Evolutionary conservation across 2,113 vertebrate species (phyloP).

Genomic region (Lamprotornis superbus): DNA sequence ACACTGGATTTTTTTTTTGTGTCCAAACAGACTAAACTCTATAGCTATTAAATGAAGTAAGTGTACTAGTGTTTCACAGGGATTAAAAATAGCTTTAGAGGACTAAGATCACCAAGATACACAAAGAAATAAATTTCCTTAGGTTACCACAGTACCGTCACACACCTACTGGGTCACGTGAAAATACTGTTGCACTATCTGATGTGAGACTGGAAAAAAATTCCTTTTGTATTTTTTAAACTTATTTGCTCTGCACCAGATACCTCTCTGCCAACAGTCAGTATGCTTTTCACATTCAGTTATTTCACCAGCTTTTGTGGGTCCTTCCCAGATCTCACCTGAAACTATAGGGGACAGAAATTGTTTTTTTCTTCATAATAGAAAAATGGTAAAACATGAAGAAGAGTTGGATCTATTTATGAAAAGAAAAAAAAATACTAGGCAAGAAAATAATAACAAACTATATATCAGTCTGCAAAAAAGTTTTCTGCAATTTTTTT

Average conservation of each 20-base stretch:
- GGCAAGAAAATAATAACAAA: neutral
- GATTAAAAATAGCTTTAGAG: neutral
- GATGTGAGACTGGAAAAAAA: neutral
- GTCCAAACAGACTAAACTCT: neutral
- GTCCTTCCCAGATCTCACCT: neutral
- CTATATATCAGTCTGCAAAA: neutral
- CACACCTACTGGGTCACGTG: neutral
- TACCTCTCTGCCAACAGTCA: neutral
- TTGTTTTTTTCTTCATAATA: neutral
- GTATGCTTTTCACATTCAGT: neutral
- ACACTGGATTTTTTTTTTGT: neutral
- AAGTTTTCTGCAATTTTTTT: neutral
- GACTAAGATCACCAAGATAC: neutral
- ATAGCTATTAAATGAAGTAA: neutral
- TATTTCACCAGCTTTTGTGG: neutral
- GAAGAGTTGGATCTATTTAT: neutral
- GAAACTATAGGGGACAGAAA: neutral
- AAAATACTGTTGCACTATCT: neutral
- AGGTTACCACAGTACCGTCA: neutral
- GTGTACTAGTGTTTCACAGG: neutral
- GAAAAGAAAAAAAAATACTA: neutral
- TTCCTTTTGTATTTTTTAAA: neutral
- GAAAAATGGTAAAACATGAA: neutral
- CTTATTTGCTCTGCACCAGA: neutral
- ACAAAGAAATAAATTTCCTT: neutral